Evolutionary conservation across 2,888 invertebrate genomes (phyloP).

Genomic region (Melinaea marsaeus): DNA sequence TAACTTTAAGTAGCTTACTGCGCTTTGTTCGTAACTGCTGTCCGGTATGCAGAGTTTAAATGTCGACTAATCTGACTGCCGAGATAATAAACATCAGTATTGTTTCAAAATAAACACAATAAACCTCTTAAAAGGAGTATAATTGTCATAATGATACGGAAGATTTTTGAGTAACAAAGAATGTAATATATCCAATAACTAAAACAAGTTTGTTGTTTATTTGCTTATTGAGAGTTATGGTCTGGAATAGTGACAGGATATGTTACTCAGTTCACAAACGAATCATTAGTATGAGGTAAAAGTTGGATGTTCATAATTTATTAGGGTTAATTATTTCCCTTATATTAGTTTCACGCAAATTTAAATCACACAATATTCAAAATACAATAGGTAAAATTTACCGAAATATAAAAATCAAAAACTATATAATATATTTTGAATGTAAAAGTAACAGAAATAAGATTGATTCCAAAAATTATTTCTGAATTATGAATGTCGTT

Average conservation of each 20-base stretch:
- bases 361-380: no score
- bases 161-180: neutral
- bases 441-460: no score
- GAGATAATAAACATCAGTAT: constrained; percentile 22
- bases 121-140: neutral
- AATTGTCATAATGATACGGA: neutral
- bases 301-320: no score
- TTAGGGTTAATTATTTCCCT: no score
- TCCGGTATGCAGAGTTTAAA: neutral
- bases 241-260: constrained; percentile 8
- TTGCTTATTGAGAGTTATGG: constrained; percentile 8
- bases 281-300: no score
- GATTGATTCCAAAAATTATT: no score
- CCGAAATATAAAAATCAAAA: no score
- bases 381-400: no score
- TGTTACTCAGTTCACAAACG: neutral
- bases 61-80: constrained; percentile 23
- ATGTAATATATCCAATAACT: neutral
- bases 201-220: constrained; percentile 14
- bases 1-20: constrained; percentile 2
- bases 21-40: neutral
- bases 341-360: no score
- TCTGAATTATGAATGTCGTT: no score
- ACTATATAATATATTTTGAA: no score
- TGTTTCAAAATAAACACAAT: constrained; percentile 16